Conservation (phyloP, 2,113 vertebrate species). For the Clarias batrachus region DNA sequence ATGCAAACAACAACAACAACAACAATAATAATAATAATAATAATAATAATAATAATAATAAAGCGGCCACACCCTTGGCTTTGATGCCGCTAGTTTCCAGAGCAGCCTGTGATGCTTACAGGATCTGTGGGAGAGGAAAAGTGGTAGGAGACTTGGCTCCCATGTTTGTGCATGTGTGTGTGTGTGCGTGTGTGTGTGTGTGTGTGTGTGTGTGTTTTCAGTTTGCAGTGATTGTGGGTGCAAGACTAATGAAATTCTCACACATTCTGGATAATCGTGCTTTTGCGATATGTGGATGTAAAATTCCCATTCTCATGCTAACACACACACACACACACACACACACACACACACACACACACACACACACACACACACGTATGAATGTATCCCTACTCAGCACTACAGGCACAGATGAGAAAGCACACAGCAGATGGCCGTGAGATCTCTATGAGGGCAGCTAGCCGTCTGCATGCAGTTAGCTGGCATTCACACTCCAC, state of each 20-base stretch:
- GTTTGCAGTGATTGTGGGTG: slow-evolving; percentile 48
- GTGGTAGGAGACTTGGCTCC: slow-evolving; percentile 33
- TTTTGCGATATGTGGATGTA: slow-evolving; percentile 22
- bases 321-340: slow-evolving; percentile 18
- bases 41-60: not conserved
- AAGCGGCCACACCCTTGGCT: slow-evolving; percentile 52
- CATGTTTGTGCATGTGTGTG: slow-evolving; percentile 40
- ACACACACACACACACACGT: slow-evolving; percentile 1
- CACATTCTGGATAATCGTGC: slow-evolving; percentile 45
- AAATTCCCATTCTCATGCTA: slow-evolving; percentile 21
- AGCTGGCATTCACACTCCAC: slow-evolving; percentile 37
- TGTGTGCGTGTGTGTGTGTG: slow-evolving; percentile 36
- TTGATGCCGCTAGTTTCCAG: slow-evolving; percentile 54
- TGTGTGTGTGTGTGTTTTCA: slow-evolving; percentile 33
- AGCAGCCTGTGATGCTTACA: slow-evolving; percentile 34
- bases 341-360: slow-evolving; percentile 27
- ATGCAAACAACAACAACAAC: too few relatives aligned
- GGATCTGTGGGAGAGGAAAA: slow-evolving; percentile 35
- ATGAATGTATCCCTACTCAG: slow-evolving; percentile 35
- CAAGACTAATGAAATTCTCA: slow-evolving; percentile 33
- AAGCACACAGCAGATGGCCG: slow-evolving; percentile 70
- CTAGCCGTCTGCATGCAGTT: slow-evolving; percentile 57
- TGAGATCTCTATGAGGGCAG: slow-evolving; percentile 64
- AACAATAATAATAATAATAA: not conserved
- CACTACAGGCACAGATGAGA: slow-evolving; percentile 54